Evolutionary conservation across 1,140 invertebrate species (phyloP), one percentile per base, ranked within the genome.

Genomic region (Ruditapes philippinarum): DNA sequence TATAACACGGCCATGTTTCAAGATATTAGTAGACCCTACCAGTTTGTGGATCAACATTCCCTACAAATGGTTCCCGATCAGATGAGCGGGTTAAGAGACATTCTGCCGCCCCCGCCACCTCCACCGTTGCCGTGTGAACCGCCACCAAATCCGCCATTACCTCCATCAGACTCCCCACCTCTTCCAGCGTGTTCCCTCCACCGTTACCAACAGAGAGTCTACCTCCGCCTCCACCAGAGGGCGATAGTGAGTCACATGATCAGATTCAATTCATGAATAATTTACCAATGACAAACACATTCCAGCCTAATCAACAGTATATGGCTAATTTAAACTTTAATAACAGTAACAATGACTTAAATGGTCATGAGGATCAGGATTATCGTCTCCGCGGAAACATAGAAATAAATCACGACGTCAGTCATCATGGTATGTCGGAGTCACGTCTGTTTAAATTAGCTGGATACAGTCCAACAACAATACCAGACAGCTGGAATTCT

Each of bases 41-140:
- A 22, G 28, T 14, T 70, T 9, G 19, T 70, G 31, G 65, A 70
- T 70, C 65, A 70, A 33, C 31, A 36, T 70, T 9, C 65, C 1
- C 28, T 70, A 62, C 14, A n/a, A 38, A 5, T 70, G 19, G 33
- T 70, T 9, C 65, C 65, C 36, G 65, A 70, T 14, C 65, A 36
- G 65, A 38, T 38, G 0, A 22, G 4, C 11, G 74, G 3, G 25
- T 17, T 38, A 14, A 38, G 28, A 36, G 74, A 60, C 9, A 74
- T 76, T 40, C 87, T 70, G 12, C 87, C 87, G 12, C 87, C 87
- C 22, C 79, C 79, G 33, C 42, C 54, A 11, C 87, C 87, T 17
- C 49, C 36, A 49, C 74, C 79, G 28, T 79, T 79, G 0, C 87
- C 87, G 14, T 79, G 65, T 28, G 22, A 81, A 17, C 87, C 87